phyloP scores from a whole-genome alignment of 2,113 vertebrate species.

The Anoplopoma fimbria region DNA sequence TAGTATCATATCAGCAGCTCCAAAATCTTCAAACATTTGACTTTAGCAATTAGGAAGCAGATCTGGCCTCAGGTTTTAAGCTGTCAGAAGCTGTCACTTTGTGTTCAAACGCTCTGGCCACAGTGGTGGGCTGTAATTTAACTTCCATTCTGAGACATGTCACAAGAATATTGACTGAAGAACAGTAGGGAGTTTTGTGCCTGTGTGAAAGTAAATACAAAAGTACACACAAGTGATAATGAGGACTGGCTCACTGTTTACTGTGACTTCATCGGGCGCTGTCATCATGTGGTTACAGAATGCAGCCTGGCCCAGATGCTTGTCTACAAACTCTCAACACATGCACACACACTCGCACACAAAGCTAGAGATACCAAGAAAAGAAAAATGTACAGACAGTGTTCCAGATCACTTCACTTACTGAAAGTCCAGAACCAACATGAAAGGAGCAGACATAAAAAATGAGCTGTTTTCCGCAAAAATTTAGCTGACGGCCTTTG shows the following conservation, averaged over 20 bases:
- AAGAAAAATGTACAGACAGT: conserved; percentile 54
- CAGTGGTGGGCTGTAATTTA: conserved; percentile 26
- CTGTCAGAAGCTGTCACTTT: conserved; percentile 57
- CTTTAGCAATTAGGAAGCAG: conserved; percentile 40
- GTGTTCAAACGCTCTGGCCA: conserved; percentile 32
- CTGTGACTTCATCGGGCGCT: conserved; percentile 75
- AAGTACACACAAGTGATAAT: conserved; percentile 74
- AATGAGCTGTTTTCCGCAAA: conserved; percentile 66
- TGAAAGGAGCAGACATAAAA: conserved; percentile 67
- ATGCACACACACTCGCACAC: conserved; percentile 11
- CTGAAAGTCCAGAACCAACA: conserved; percentile 54
- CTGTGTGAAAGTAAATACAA: conserved; percentile 65
- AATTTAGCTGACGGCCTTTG: conserved; percentile 68
- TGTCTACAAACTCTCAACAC: conserved; percentile 63
- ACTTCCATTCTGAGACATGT: conserved; percentile 51
- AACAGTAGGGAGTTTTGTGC: conserved; percentile 53
- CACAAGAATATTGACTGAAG: conserved; percentile 60
- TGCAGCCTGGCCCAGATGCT: conserved; percentile 58
- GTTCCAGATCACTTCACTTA: conserved; percentile 51
- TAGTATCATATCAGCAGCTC: conserved; percentile 16
- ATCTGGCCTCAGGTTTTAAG: conserved; percentile 30
- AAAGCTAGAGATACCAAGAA: conserved; percentile 7
- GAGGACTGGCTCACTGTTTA: conserved; percentile 75
- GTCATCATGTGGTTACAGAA: conserved; percentile 77
- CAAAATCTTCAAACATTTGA: conserved; percentile 35